phyloP scores from a whole-genome alignment of 2,797 vertebrate genomes.

The Apogon talboti region DNA sequence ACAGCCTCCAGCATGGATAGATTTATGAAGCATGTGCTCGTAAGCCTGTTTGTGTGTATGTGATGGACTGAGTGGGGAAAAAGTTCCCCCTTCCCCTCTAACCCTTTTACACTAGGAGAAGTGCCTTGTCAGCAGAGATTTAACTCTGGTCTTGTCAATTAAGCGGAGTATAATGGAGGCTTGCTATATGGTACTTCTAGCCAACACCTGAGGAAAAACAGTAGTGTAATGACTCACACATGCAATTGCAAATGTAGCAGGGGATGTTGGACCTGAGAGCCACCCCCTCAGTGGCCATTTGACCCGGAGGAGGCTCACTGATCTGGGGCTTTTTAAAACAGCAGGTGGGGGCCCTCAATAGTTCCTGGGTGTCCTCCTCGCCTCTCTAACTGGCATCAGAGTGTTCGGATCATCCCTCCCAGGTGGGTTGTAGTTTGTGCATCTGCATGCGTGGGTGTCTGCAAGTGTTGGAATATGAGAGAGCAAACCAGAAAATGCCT shows the following conservation, averaged over 20 bases:
- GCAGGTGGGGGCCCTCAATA: slow-evolving; percentile 43
- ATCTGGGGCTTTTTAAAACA: slow-evolving; percentile 67
- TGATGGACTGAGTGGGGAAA: slow-evolving; percentile 8
- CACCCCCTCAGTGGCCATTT: slow-evolving; percentile 39
- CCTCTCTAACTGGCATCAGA: slow-evolving; percentile 37
- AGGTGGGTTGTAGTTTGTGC: slow-evolving; percentile 29
- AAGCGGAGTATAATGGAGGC: neutral
- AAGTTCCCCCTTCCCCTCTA: slow-evolving; percentile 5
- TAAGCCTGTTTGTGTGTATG: slow-evolving; percentile 23
- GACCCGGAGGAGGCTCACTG: slow-evolving; percentile 58
- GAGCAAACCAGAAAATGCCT: slow-evolving; percentile 18
- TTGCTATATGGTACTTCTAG: slow-evolving; percentile 5
- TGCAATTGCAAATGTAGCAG: slow-evolving; percentile 43
- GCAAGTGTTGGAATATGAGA: neutral
- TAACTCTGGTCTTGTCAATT: slow-evolving; percentile 1
- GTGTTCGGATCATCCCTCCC: slow-evolving; percentile 38
- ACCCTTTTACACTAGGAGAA: slow-evolving; percentile 15
- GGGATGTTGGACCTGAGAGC: slow-evolving; percentile 25
- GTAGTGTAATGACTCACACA: slow-evolving; percentile 21
- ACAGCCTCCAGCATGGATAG: slow-evolving; percentile 55
- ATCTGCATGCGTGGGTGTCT: neutral
- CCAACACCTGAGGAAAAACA: slow-evolving; percentile 8
- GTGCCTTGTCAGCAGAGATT: slow-evolving; percentile 11
- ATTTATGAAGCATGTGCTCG: slow-evolving; percentile 59
- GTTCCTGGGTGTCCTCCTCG: slow-evolving; percentile 36